Percentiles rank a stretch among this genome's conserved stretches.
phyloP scores from a whole-genome alignment of 1,140 invertebrate species.

The Drosophila ercepeae region DNA sequence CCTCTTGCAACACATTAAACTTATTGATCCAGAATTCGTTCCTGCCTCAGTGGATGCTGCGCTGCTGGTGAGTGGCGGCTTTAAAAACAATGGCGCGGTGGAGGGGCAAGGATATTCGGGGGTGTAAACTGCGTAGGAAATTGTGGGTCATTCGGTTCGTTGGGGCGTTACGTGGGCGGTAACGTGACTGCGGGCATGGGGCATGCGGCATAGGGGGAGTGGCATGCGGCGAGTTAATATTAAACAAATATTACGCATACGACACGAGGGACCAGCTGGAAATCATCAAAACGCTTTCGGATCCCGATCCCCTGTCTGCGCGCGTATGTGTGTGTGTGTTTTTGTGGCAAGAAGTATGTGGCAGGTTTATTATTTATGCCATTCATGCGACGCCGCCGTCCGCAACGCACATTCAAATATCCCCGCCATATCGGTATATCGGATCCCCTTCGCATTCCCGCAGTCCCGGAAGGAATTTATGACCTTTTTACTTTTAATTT shows the following conservation, averaged over 20 bases:
- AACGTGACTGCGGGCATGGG: background rate
- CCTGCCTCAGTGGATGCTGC: background rate
- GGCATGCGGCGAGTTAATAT: conserved; percentile 53
- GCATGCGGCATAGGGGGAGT: conserved; percentile 6
- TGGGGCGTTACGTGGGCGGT: conserved; percentile 15
- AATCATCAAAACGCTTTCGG: conserved; percentile 48
- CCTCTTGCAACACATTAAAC: conserved; percentile 22
- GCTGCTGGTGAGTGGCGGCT: background rate
- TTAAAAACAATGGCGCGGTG: conserved; percentile 26
- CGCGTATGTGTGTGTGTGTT: conserved; percentile 1
- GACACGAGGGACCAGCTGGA: conserved; percentile 55
- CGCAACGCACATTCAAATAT: conserved; percentile 42
- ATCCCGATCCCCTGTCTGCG: background rate
- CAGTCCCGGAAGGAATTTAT: conserved; percentile 47
- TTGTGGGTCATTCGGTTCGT: conserved; percentile 30
- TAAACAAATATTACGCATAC: conserved; percentile 70
- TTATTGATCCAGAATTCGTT: conserved; percentile 36
- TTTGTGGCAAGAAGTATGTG: conserved; percentile 34
- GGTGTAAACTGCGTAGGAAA: conserved; percentile 7
- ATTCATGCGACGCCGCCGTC: conserved; percentile 41
- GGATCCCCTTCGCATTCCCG: conserved; percentile 1
- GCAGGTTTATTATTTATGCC: conserved; percentile 68
- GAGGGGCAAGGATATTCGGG: background rate
- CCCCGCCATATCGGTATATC: background rate
- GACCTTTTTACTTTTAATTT: conserved; percentile 69